Conservation (phyloP, 2,797 vertebrate genomes). For the Sebastes trivittatus region DNA sequence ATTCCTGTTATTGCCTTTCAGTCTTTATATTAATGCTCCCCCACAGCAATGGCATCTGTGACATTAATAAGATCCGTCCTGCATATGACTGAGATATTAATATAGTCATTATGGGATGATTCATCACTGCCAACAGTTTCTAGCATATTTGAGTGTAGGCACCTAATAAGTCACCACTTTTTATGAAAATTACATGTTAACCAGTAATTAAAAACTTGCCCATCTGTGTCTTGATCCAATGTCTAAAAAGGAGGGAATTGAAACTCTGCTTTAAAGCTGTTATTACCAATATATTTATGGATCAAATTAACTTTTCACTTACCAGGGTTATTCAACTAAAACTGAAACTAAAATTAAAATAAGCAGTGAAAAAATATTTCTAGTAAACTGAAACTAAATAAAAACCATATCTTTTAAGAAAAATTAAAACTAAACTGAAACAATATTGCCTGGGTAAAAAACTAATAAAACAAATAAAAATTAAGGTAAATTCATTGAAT, state of each 20-base stretch:
- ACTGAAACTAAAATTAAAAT: too few relatives aligned
- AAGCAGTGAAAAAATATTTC: too few relatives aligned
- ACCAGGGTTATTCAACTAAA: too few relatives aligned
- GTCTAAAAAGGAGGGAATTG: background rate
- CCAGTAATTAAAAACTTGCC: background rate
- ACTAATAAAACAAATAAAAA: too few relatives aligned
- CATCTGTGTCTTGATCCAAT: background rate
- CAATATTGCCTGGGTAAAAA: too few relatives aligned
- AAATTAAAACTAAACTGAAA: rapidly evolving
- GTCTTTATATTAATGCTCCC: constrained; percentile 23
- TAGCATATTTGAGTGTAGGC: background rate
- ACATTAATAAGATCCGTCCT: constrained; percentile 29
- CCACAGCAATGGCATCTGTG: background rate
- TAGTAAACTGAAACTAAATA: too few relatives aligned
- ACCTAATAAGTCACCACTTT: background rate
- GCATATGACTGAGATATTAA: constrained; percentile 8
- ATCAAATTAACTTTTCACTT: background rate
- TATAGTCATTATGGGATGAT: background rate
- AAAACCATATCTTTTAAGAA: too few relatives aligned
- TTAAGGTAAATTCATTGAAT: too few relatives aligned
- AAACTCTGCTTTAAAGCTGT: background rate
- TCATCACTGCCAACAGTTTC: constrained; percentile 9
- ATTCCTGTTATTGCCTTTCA: constrained; percentile 5
- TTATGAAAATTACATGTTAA: constrained; percentile 12
- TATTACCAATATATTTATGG: background rate